A percentile compares a stretch with the other conserved stretches of the same genome.
phyloP scores from a whole-genome alignment of 2,113 vertebrate genomes.

The Alces alces region DNA sequence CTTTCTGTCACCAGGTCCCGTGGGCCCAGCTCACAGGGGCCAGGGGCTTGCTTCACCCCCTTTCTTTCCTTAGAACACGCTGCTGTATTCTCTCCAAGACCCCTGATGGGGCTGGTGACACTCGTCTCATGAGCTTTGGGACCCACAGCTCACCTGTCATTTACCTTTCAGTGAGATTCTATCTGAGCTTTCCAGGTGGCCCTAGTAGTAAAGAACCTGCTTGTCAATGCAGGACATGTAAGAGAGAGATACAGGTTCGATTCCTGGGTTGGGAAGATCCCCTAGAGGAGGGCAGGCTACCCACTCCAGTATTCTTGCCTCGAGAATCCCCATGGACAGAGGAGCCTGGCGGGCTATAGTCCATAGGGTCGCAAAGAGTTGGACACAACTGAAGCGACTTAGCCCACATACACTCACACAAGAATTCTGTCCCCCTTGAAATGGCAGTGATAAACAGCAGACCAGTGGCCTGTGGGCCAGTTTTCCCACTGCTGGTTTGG shows the following conservation, averaged over 20 bases:
- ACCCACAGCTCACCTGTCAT: neutral
- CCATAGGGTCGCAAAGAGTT: neutral
- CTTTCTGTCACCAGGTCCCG: rapidly evolving
- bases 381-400: neutral
- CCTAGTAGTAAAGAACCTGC: neutral
- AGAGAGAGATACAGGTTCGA: neutral
- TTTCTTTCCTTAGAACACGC: neutral
- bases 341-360: rapidly evolving
- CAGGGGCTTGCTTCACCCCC: rapidly evolving
- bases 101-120: rapidly evolving
- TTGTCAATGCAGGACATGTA: neutral
- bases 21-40: neutral
- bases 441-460: neutral
- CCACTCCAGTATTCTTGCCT: neutral
- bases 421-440: neutral
- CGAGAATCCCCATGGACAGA: neutral
- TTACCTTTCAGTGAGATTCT: neutral
- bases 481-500: neutral
- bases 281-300: neutral
- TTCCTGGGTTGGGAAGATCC: neutral
- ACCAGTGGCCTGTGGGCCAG: rapidly evolving
- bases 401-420: neutral
- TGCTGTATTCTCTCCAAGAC: neutral
- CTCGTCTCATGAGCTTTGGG: rapidly evolving
- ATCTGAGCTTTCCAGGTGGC: neutral